Conservation (phyloP, 2,797 vertebrate genomes). For the Macropodus opercularis region DNA sequence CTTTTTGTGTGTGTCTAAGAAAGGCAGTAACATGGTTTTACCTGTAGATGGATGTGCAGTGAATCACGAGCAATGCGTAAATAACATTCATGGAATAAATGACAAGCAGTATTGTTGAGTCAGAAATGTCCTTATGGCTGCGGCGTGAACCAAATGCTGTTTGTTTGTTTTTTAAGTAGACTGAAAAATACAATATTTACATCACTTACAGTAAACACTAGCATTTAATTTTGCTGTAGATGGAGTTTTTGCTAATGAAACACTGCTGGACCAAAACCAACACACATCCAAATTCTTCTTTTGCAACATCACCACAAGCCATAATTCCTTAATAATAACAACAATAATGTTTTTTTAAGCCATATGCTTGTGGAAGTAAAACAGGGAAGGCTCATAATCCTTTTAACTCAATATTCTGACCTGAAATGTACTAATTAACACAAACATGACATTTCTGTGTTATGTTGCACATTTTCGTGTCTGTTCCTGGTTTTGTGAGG, state of each 20-base stretch:
- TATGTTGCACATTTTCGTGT: neutral
- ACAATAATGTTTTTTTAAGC: neutral
- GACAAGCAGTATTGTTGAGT: slow-evolving; percentile 11
- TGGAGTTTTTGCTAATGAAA: slow-evolving; percentile 20
- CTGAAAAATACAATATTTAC: neutral
- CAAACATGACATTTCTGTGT: neutral
- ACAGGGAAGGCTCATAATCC: neutral
- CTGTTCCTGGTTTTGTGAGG: neutral
- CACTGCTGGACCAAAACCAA: slow-evolving; percentile 55
- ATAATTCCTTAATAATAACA: slow-evolving; percentile 17
- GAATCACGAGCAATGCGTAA: neutral
- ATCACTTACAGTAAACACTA: neutral
- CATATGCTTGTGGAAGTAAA: neutral
- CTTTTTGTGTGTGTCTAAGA: too few relatives aligned
- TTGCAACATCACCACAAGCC: neutral
- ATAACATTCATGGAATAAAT: slow-evolving; percentile 3
- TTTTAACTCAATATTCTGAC: neutral
- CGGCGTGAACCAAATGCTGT: neutral
- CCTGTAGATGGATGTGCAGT: neutral
- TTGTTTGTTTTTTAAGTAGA: neutral
- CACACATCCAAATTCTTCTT: slow-evolving; percentile 26
- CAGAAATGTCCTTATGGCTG: neutral
- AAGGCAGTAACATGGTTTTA: neutral
- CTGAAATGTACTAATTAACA: slow-evolving; percentile 1
- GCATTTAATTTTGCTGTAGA: slow-evolving; percentile 1